phyloP scores from a whole-genome alignment of 2,888 invertebrate genomes.

The Napeogenes sylphis region DNA sequence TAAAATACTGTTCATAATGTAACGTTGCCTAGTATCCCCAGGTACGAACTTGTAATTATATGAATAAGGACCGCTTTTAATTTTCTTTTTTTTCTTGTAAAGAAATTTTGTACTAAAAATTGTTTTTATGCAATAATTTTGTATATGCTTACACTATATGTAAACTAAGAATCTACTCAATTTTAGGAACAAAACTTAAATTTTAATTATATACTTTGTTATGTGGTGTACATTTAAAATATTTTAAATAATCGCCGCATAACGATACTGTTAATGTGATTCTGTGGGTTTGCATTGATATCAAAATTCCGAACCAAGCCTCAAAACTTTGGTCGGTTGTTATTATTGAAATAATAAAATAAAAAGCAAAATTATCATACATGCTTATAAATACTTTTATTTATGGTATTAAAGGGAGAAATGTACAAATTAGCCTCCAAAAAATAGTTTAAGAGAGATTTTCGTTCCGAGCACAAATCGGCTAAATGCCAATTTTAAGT shows the following conservation, averaged over 20 bases:
- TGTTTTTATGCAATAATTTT: too few species aligned
- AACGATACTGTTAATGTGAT: constrained; percentile 43
- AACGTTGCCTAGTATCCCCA: too few species aligned
- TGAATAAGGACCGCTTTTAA: too few species aligned
- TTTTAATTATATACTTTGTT: constrained; percentile 22
- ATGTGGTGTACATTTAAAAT: constrained; percentile 15
- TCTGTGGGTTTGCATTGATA: constrained; percentile 55
- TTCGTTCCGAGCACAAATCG: constrained; percentile 31
- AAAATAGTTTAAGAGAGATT: constrained; percentile 25
- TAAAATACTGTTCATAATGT: not conserved
- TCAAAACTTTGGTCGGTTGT: constrained; percentile 24
- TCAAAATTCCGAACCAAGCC: constrained; percentile 41
- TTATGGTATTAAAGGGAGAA: constrained; percentile 12
- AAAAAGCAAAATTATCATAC: constrained; percentile 1
- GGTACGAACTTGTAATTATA: too few species aligned
- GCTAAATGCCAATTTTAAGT: constrained; percentile 47
- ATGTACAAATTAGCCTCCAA: constrained; percentile 26
- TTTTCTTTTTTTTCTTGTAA: too few species aligned
- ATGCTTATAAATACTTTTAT: constrained; percentile 4
- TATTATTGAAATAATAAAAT: too few species aligned
- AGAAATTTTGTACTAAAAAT: too few species aligned
- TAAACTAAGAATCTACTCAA: too few species aligned
- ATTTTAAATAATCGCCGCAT: constrained; percentile 33
- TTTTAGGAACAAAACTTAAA: too few species aligned
- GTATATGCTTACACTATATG: too few species aligned